Evolutionary conservation across 2,113 vertebrate species (phyloP), one percentile per base, ranked within the genome.

Genomic region (Spheniscus mendiculus): DNA sequence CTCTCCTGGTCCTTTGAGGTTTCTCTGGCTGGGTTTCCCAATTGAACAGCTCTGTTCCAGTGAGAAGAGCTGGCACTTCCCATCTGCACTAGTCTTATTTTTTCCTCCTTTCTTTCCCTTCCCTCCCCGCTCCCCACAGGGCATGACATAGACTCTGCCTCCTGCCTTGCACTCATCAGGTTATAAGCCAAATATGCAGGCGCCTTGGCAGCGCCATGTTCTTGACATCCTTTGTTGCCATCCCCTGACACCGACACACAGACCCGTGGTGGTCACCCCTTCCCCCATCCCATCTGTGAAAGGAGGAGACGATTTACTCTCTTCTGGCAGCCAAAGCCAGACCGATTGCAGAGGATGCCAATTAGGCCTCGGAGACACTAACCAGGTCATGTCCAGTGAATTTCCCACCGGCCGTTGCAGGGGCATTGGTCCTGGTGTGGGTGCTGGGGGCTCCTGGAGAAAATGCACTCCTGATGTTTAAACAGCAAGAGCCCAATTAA

Each of bases 131-230:
- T 94, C 83, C 91, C 96, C 78, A 96, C 78, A 55, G 91, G 94
- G 94, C 83, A 83, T 97, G 96, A 97, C 96, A 96, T 85, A 96
- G 95, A 96, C 94, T 83, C 81, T 62, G 78, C 93, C 97, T 96
- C 93, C 95, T 97, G 96, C 97, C 91, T 96, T 77, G 66, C 62
- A 55, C 93, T 95, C 66, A 72, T 96, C 93, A 96, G 93, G 94
- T 97, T 93, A 91, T 69, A 96, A 95, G 94, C 96, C 94, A 97
- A 96, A 94, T 91, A 94, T 91, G 84, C 91, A 76, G 94, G 91
- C 0, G 53, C 66, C 84, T 91, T 95, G 94, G 94, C 93, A 96
- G 89, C 10, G 0, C 95, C 74, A 27, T 65, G 76, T 34, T 95
- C 91, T 92, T 93, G 87, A 93, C 91, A 93, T 95, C 91, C 94